Conservation (phyloP, 2,888 invertebrate species). For the Drosophila nigricruria region DNA sequence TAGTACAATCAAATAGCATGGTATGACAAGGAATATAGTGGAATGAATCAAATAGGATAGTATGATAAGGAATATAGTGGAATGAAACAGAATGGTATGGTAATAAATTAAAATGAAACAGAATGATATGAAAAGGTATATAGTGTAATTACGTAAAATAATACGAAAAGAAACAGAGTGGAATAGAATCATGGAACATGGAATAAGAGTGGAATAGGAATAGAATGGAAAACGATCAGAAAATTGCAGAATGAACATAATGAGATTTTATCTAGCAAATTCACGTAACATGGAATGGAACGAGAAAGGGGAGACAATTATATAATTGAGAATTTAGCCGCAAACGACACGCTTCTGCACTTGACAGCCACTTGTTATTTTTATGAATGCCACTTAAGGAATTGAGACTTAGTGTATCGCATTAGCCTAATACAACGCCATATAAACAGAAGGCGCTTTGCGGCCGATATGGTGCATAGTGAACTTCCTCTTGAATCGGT, state of each 20-base stretch:
- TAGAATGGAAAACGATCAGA: background rate
- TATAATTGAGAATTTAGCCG: background rate
- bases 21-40: background rate
- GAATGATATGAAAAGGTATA: too few species aligned
- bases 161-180: too few species aligned
- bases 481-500: constrained; percentile 21
- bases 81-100: too few species aligned
- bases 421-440: constrained; percentile 7
- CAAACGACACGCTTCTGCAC: background rate
- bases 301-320: background rate
- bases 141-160: too few species aligned
- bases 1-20: too few species aligned
- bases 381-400: constrained; percentile 9
- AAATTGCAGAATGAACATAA: background rate
- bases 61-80: too few species aligned
- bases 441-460: constrained; percentile 9
- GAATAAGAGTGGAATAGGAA: too few species aligned
- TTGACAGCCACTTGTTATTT: background rate
- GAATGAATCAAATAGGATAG: too few species aligned
- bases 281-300: background rate
- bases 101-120: too few species aligned
- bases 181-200: too few species aligned
- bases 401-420: background rate
- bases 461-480: constrained; percentile 5
- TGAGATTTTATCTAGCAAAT: background rate